Base-by-base conservation (phyloP, 2,113 vertebrate genomes). In the Pygoscelis antarcticus region DNA sequence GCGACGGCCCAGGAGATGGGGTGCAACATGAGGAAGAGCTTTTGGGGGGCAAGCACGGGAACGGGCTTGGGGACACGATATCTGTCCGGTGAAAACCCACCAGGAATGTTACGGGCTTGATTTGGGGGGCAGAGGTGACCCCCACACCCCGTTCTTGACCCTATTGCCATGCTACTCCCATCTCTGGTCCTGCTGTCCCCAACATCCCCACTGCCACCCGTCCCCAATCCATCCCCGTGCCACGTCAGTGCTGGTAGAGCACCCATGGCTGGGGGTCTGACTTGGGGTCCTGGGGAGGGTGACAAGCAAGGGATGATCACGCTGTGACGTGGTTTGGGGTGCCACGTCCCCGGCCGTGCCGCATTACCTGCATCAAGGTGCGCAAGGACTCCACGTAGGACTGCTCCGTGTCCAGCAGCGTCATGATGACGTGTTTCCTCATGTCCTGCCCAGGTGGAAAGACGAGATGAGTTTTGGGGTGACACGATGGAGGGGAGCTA, bases 401-500 rank as follows among this genome's bases (percentile, higher is more conserved):
- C 97, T 99, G 99, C 90, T 99, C 99, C 0, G 99, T 99, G 96
- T 99, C 99, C 97, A 99, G 97, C 65, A 99, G 98, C 34, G 99
- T 99, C 99, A 99, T 99, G 98, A 99, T 99, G 93, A 99, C 99
- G 97, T 99, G 99, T 97, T 98, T 99, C 97, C 99, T 98, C 99
- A 99, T 99, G 96, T 99, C 99, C 99, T 99, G 97, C 49, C 90
- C 78, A 20, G 95, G 94, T 86, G 21, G 93, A 77, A 61, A 90
- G 51, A 22, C 21, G 54, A 93, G 62, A 34, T 75, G 13, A 23
- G 49, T 87, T 87, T 90, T 3, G 49, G 83, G 91, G 92, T 57
- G 93, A 29, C 23, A 36, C 47, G 5, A 32, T 2, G 4, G 30
- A 29, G 40, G 70, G 49, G 40, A 70, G 70, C 38, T 4, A 40